Evolutionary conservation across 1,140 invertebrate genomes (phyloP).

Genomic region (Xylocopa sonorina): DNA sequence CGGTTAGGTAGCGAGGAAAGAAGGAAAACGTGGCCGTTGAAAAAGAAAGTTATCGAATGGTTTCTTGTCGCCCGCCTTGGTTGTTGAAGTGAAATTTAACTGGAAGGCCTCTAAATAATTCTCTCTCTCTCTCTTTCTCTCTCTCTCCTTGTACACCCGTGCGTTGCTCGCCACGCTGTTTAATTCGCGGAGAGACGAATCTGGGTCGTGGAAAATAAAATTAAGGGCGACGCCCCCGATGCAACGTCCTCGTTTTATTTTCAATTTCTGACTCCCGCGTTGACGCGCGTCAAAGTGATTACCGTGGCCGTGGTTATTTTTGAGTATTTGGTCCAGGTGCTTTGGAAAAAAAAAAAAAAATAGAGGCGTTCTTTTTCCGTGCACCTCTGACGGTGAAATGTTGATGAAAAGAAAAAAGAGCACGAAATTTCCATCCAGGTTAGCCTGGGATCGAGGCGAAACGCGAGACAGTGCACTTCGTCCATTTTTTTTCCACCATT

Average conservation of each 20-base stretch:
- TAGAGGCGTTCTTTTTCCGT: too few relatives aligned
- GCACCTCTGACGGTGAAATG: too few relatives aligned
- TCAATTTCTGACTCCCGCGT: too few relatives aligned
- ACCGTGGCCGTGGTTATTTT: neutral
- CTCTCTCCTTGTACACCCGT: too few relatives aligned
- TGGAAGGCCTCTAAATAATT: neutral
- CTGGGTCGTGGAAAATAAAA: neutral
- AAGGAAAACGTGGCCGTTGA: neutral
- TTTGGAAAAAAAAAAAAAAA: too few relatives aligned
- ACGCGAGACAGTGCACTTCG: too few relatives aligned
- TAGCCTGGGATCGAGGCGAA: too few relatives aligned
- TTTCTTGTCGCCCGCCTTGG: neutral
- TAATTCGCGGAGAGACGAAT: neutral
- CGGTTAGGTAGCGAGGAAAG: neutral
- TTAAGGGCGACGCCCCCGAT: neutral
- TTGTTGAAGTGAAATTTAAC: slow-evolving; percentile 6
- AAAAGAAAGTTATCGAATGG: slow-evolving; percentile 16
- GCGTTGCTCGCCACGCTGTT: too few relatives aligned
- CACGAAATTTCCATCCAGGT: too few relatives aligned
- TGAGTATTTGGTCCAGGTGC: neutral
- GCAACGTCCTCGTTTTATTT: neutral
- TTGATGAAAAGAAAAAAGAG: too few relatives aligned
- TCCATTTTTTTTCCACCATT: too few relatives aligned
- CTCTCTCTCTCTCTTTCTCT: too few relatives aligned
- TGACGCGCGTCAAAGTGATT: neutral